phyloP scores from a whole-genome alignment of 2,888 invertebrate genomes.

The Eupithecia subumbrata region DNA sequence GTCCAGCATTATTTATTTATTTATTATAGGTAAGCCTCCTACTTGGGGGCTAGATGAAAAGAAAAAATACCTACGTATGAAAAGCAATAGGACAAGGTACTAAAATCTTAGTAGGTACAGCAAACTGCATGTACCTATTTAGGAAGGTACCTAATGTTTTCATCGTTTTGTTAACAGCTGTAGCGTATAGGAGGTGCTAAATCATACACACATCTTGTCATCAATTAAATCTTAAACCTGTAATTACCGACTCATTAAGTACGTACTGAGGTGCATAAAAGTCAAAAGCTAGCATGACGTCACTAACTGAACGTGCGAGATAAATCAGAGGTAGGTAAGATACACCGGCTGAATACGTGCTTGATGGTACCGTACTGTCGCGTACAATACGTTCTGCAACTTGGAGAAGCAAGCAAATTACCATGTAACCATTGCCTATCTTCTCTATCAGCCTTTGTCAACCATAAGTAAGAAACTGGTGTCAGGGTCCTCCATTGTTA shows the following conservation, averaged over 20 bases:
- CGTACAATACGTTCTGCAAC: conserved; percentile 27
- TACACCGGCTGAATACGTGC: conserved; percentile 68
- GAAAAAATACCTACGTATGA: background rate
- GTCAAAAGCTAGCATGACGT: conserved; percentile 33
- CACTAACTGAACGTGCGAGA: conserved; percentile 26
- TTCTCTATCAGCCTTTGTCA: too few relatives aligned
- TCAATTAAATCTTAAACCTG: conserved; percentile 15
- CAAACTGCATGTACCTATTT: background rate
- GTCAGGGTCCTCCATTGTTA: too few relatives aligned
- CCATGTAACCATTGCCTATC: background rate
- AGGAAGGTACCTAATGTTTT: background rate
- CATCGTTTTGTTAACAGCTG: background rate
- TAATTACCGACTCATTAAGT: conserved; percentile 31
- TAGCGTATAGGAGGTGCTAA: conserved; percentile 24
- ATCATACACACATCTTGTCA: conserved; percentile 23
- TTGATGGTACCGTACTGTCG: conserved; percentile 60
- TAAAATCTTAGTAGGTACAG: background rate
- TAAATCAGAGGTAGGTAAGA: conserved; percentile 40
- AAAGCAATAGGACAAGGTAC: background rate
- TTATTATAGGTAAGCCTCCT: too few relatives aligned
- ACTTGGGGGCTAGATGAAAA: background rate
- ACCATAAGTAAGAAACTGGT: too few relatives aligned
- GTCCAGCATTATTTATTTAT: too few relatives aligned
- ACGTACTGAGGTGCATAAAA: conserved; percentile 10
- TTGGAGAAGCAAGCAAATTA: background rate